Evolutionary conservation across 1,140 invertebrate genomes (phyloP).

Genomic region (Orussus abietinus): DNA sequence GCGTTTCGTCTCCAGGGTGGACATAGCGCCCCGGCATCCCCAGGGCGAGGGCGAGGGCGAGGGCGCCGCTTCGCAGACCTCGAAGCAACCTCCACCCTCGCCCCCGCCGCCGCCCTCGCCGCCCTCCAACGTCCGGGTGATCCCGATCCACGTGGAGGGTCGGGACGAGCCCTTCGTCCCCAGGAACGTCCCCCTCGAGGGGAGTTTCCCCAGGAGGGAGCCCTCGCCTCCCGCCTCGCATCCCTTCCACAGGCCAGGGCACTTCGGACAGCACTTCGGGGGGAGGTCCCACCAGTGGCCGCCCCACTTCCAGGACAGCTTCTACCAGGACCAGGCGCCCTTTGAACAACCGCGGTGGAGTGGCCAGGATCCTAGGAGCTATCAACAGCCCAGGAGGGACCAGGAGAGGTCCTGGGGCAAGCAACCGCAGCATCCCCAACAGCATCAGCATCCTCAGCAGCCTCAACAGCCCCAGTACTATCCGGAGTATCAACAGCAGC

Average conservation of each 20-base stretch:
- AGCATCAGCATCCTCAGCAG: conserved; percentile 26
- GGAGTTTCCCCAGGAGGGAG: conserved; percentile 31
- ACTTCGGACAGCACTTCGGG: conserved; percentile 29
- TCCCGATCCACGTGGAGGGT: conserved; percentile 84
- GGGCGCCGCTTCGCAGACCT: conserved; percentile 21
- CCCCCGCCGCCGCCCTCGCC: conserved; percentile 28
- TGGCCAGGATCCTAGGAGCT: no score
- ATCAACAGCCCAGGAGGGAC: conserved; percentile 40
- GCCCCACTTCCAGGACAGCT: conserved; percentile 26
- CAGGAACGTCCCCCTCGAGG: conserved; percentile 47
- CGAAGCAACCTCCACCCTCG: conserved; percentile 25
- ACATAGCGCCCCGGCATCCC: conserved; percentile 57
- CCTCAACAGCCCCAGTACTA: conserved; percentile 27
- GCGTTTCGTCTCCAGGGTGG: conserved; percentile 56
- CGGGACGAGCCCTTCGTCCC: conserved; percentile 70
- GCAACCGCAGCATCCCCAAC: conserved; percentile 24
- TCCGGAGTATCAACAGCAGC: conserved; percentile 30
- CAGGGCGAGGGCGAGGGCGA: conserved; percentile 13
- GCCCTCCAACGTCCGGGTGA: conserved; percentile 64
- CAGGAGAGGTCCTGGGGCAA: conserved; percentile 33
- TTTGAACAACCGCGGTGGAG: conserved; percentile 19
- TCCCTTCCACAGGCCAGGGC: conserved; percentile 37
- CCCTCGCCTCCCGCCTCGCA: conserved; percentile 47
- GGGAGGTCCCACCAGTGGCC: conserved; percentile 25
- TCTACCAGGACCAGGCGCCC: conserved; percentile 14